Evolutionary conservation across 2,113 vertebrate genomes (phyloP), one percentile per base, ranked within the genome.

Genomic region (Pao palembangensis): DNA sequence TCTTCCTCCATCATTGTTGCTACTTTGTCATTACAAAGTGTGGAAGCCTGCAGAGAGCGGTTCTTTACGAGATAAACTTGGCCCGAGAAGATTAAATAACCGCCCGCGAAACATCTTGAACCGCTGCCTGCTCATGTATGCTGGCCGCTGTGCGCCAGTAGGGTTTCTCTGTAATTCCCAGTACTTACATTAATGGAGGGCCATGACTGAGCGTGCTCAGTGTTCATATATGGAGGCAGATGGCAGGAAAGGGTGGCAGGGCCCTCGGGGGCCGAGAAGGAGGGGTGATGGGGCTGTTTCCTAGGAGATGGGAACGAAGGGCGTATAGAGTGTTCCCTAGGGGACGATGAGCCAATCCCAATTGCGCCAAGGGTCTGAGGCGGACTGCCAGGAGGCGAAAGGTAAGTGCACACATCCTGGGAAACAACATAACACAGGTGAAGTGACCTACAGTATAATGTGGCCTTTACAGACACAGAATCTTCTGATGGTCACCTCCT

Each of bases 131-230:
- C 31, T 8, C 31, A 5, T 34, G 31, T 10, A 3, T 34, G 23
- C 31, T 5, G 31, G 23, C 23, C 6, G 31, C 11, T 38, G 34
- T 38, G 2, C 34, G 1, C 34, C 41, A 2, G 42, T 38, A 15
- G 18, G 8, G 5, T 10, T 20, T 64, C 50, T 3, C 13, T 67
- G 20, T 34, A n/a, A 61, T 18, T 12, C 11, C 55, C 17, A 10
- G 44, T 16, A 70, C 94, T 94, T 82, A 96, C 95, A 1, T 94
- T 96, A 78, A 96, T 96, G 44, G 95, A 96, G 0, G 95, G 95
- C 95, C 94, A 97, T 67, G 95, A 96, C 91, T 95, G 95, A 59
- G 94, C 94, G 47, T 96, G 94, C 75, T 97, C 95, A 0, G 90
- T 66, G 63, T 60, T 81, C 63, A 83, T 70, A 71, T 85, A 85